Evolutionary conservation across 2,888 invertebrate genomes (phyloP).

Genomic region (Cantharis nigra): DNA sequence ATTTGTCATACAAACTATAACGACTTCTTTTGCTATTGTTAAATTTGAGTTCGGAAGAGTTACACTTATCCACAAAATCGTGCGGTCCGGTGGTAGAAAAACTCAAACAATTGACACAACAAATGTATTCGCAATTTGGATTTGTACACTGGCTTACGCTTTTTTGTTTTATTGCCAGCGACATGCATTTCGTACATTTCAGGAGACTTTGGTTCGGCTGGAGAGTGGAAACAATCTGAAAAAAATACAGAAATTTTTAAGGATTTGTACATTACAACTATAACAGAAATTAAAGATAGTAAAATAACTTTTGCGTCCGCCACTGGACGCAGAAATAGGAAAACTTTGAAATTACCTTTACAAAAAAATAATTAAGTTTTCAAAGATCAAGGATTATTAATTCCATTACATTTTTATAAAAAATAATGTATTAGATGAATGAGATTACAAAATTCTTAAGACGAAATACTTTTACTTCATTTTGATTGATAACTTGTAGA

Average conservation of each 20-base stretch:
- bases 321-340: neutral
- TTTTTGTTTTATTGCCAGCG: constrained; percentile 46
- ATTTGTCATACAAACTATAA: constrained; percentile 13
- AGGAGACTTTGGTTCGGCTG: constrained; percentile 43
- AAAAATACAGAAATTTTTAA: constrained; percentile 9
- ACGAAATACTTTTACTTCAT: neutral
- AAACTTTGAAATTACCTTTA: neutral
- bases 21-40: neutral
- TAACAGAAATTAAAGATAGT: too few species aligned
- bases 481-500: neutral
- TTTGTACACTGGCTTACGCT: constrained; percentile 49
- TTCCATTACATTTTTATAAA: neutral
- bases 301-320: neutral
- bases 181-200: constrained; percentile 46
- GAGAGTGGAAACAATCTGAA: constrained; percentile 40
- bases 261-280: neutral
- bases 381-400: neutral
- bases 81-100: constrained; percentile 46
- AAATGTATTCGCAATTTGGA: constrained; percentile 47
- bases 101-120: constrained; percentile 48
- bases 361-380: neutral
- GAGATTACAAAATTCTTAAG: neutral
- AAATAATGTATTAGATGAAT: neutral
- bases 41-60: constrained; percentile 36
- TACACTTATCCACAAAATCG: constrained; percentile 48